Conservation (phyloP, 2,113 vertebrate genomes). For the Bolborhynchus lineola region DNA sequence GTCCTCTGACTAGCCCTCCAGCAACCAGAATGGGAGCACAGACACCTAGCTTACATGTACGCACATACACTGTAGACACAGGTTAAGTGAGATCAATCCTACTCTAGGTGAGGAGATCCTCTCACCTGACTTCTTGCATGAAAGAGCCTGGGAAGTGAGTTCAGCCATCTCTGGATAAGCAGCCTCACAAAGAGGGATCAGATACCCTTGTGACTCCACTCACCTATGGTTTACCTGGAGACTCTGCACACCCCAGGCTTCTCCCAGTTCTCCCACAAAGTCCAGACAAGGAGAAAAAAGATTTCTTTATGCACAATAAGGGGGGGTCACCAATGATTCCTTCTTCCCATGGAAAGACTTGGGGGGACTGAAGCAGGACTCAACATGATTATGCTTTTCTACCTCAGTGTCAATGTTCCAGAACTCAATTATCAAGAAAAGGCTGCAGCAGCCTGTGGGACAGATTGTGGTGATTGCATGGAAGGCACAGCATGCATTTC, state of each 20-base stretch:
- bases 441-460: not conserved
- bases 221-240: not conserved
- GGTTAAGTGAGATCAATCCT: not conserved
- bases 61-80: not conserved
- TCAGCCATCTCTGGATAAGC: not conserved
- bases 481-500: not conserved
- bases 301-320: not conserved
- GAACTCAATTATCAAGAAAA: not conserved
- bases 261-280: not conserved
- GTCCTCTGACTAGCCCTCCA: not conserved
- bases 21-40: not conserved
- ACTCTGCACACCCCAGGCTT: not conserved
- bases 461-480: not conserved
- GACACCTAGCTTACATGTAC: not conserved
- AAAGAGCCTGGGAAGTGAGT: not conserved
- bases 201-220: rapidly evolving
- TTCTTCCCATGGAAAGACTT: not conserved
- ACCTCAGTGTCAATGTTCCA: not conserved
- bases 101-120: not conserved
- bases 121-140: not conserved
- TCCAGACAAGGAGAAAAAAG: not conserved
- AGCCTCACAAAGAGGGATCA: not conserved
- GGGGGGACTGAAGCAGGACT: not conserved
- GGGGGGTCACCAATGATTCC: rapidly evolving
- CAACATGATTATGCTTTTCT: not conserved